Base-by-base conservation (phyloP, 2,797 vertebrate genomes). In the Anguilla marmorata region DNA sequence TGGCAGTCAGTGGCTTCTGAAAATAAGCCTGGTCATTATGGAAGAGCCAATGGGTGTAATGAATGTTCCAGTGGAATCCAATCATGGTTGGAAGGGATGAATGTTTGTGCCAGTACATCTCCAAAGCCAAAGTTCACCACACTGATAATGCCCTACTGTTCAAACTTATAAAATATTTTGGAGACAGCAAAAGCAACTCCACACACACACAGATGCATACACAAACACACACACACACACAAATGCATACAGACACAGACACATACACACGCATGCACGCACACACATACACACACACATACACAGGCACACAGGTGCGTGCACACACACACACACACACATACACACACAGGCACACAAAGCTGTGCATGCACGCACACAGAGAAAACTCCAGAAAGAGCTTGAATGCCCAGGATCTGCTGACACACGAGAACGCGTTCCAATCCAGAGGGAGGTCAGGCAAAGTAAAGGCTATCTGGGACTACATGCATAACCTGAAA, bases 321-420 rank as follows among this genome's bases (percentile, higher is more conserved):
- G 37, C 56, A 45, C 37, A 30, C 52, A 82, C 30, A 21, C 63
- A 76, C 85, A 24, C 14, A 86, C 41, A 41, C 86, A 85, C 54
- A 12, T 56, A 48, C 72, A 76, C 24, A 63, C 24, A 30, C 19
- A 86, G 52, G 41, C 50, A 45, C 19, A 41, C 72, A 4, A 19
- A 16, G 54, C 11, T 60, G 54, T 0, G 0, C 63, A 85, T 8
- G 24, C 41, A 63, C 69, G 54, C 50, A 69, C 87, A 84, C 85
- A 87, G 27, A 72, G 66, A 72, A 30, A 72, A 27, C 66, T 72
- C 66, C 66, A 72, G 66, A 27, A 72, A 72, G 66, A 30, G 8
- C 66, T 11, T 72, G 66, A 72, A 72, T 72, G 66, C n/a, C 5
- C 66, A 72, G 66, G 66, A 72, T 30, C n/a, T 72, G 66, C 66